These are phyloP conservation scores for Chunga burmeisteri DNA, from an alignment of 2,113 vertebrate species.

Conservation along the genomic window DNA sequence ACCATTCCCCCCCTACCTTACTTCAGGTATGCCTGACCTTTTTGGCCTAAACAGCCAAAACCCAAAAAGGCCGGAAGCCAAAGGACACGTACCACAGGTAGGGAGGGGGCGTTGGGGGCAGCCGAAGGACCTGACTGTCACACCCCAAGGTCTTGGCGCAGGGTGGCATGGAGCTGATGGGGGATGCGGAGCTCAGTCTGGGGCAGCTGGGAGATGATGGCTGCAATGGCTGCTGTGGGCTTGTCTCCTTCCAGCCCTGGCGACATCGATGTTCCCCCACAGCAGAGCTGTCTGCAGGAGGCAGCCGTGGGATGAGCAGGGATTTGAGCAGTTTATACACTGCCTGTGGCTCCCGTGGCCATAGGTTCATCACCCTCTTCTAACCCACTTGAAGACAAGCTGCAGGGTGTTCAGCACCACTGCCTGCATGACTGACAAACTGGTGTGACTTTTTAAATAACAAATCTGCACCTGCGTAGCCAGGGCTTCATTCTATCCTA, in stretches of 20 bases:
- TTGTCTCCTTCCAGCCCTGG: background rate
- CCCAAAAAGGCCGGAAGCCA: background rate
- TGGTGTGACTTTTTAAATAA: background rate
- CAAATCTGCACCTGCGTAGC: background rate
- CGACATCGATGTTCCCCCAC: fast-evolving
- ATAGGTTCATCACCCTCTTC: background rate
- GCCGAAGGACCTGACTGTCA: background rate
- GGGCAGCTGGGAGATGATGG: background rate
- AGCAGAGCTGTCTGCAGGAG: background rate
- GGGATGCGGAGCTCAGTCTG: fast-evolving
- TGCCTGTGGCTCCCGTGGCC: background rate
- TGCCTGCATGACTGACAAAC: background rate
- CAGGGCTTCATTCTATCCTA: background rate
- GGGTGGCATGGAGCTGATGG: fast-evolving
- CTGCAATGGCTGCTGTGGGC: background rate
- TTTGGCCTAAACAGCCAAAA: background rate
- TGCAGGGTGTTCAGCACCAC: background rate
- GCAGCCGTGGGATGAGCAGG: background rate
- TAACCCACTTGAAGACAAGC: background rate
- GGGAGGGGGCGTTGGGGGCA: background rate
- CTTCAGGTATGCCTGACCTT: background rate
- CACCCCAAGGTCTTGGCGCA: fast-evolving
- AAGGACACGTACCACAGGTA: fast-evolving
- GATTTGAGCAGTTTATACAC: background rate
- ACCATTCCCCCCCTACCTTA: background rate